A percentile compares a stretch with the other conserved stretches of the same genome.
These are phyloP conservation scores for Epinephelus coioides DNA, from an alignment of 2,797 vertebrate species.

Conservation along the genomic window DNA sequence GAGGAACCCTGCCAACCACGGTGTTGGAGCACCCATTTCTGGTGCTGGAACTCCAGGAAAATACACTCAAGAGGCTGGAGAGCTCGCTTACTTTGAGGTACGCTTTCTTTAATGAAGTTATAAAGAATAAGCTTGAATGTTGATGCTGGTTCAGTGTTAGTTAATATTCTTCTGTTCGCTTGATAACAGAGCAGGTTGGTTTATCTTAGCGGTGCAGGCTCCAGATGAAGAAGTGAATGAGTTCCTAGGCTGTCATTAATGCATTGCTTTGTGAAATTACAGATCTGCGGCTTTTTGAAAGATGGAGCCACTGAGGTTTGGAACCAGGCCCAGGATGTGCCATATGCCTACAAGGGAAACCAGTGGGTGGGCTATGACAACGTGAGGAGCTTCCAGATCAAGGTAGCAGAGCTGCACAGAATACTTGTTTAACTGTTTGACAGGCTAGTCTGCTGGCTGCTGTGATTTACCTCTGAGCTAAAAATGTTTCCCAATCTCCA, in stretches of 20 bases:
- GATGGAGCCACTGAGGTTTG: conserved; percentile 71
- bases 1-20: conserved; percentile 61
- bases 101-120: background rate
- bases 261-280: conserved; percentile 39
- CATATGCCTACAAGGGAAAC: conserved; percentile 79
- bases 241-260: conserved; percentile 29
- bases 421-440: conserved; percentile 33
- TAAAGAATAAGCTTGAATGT: background rate
- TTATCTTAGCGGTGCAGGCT: conserved; percentile 15
- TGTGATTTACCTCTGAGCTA: conserved; percentile 25
- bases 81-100: conserved; percentile 80
- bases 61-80: conserved; percentile 78
- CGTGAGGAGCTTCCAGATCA: conserved; percentile 74
- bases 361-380: conserved; percentile 79
- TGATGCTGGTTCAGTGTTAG: conserved; percentile 5
- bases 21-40: conserved; percentile 66
- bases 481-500: conserved; percentile 22
- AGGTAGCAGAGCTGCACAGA: conserved; percentile 56
- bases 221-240: conserved; percentile 7
- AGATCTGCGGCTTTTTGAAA: conserved; percentile 78
- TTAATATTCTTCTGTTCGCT: conserved; percentile 16
- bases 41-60: conserved; percentile 73
- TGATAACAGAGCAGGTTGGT: conserved; percentile 10
- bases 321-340: conserved; percentile 71
- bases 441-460: conserved; percentile 24